These are phyloP conservation scores for Lytechinus pictus DNA, from an alignment of 35 echinoderm and acorn worm species.

Conservation along the genomic window DNA sequence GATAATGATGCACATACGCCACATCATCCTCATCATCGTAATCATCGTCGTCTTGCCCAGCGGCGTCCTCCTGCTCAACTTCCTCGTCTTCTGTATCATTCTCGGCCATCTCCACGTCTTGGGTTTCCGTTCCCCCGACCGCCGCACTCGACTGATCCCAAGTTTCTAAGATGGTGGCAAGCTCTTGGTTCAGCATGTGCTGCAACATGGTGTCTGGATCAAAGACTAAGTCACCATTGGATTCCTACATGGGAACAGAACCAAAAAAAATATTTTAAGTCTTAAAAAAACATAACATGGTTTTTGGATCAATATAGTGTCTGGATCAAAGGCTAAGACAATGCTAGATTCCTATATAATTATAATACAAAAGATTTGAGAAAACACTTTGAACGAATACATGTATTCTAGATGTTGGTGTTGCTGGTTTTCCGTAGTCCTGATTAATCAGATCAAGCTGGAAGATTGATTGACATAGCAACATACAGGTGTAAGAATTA, in stretches of 20 bases:
- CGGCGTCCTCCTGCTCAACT: not conserved
- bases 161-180: conserved; percentile 5
- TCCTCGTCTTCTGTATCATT: conserved; percentile 25
- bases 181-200: conserved; percentile 64
- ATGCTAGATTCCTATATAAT: too few species aligned
- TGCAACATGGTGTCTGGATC: conserved; percentile 60
- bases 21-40: conserved; percentile 51
- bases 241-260: not conserved
- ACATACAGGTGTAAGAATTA: too few species aligned
- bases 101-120: not conserved
- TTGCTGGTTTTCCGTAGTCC: too few species aligned
- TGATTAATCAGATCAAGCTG: too few species aligned
- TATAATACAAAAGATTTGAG: too few species aligned
- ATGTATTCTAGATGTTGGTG: too few species aligned
- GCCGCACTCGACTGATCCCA: not conserved
- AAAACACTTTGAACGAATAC: too few species aligned
- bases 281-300: too few species aligned
- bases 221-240: not conserved
- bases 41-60: conserved; percentile 39
- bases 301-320: too few species aligned
- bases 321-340: too few species aligned
- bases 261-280: too few species aligned
- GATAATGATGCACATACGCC: not conserved
- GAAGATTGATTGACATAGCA: too few species aligned
- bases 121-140: not conserved